Base-by-base conservation (phyloP, 2,888 invertebrate genomes). In the Parnassius apollo region DNA sequence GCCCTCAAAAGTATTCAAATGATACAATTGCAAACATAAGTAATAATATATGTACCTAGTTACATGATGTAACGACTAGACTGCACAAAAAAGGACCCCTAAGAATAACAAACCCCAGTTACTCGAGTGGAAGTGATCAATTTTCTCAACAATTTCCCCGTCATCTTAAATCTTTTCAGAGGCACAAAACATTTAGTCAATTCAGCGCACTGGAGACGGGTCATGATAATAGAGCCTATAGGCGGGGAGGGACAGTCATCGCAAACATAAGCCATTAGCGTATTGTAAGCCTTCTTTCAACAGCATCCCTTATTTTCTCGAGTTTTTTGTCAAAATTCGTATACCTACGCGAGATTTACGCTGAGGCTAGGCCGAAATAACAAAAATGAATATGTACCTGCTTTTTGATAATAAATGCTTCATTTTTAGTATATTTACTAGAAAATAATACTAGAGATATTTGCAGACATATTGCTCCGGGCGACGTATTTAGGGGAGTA, bases 121-220 rank as follows among this genome's bases (percentile, higher is more conserved):
- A 78, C 80, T 86, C 77, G 75, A 84, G 84, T 85, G 87, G 84
- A 89, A 90, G 82, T 85, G 85, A 90, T 90, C 88, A 89, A 89
- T 89, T 88, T 88, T 90, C 88, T 86, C 83, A 85, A 89, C 88
- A 89, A 88, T 91, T 89, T 90, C 86, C 84, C 84, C 84, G 86
- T 89, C 88, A 87, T 90, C 87, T 86, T 80, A 80, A 87, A 87
- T 87, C 86, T 91, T 90, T 89, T 88, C 84, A 83, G 80, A 75
- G 78, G 81, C 83, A 88, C 88, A 90, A 90, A 88, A 88, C 86
- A 89, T 90, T 91, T 86, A 88, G 88, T 86, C 88, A 89, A 89
- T 90, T 88, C 89, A 90, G 85, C 85, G 85, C 83, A 83, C 87
- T 82, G 81, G 80, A 81, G 76, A 78, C 82, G 80, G 77, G 74